Evolutionary conservation across 2,113 vertebrate species (phyloP).

Genomic region (Sturnus vulgaris): DNA sequence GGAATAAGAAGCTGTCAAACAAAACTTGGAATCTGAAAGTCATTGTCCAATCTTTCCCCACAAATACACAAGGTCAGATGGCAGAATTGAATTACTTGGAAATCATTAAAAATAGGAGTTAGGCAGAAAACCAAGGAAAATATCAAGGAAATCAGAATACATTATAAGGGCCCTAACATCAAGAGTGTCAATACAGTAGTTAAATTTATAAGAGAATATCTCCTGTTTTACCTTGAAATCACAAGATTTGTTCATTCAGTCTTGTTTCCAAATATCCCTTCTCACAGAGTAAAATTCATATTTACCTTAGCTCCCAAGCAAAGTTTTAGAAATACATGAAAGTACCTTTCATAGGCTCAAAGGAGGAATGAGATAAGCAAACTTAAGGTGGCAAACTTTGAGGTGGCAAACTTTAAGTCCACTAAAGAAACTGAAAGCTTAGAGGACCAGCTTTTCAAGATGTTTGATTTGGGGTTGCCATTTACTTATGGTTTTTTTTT

Average conservation of each 20-base stretch:
- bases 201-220: neutral
- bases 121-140: neutral
- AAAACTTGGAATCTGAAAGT: neutral
- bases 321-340: neutral
- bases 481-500: neutral
- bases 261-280: neutral
- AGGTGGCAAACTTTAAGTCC: neutral
- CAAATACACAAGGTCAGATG: accelerated
- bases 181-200: neutral
- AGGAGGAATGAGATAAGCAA: neutral
- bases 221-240: neutral
- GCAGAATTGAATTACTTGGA: neutral
- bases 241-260: neutral
- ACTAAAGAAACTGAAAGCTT: neutral
- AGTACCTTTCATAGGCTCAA: neutral
- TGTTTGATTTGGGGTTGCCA: neutral
- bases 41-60: neutral
- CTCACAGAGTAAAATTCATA: neutral
- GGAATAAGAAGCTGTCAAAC: neutral
- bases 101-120: neutral
- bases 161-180: neutral
- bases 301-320: neutral
- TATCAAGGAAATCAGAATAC: neutral
- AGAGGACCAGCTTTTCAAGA: neutral
- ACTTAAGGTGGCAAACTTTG: neutral